Conservation (phyloP, 2,113 vertebrate species). For the Menidia beryllina region DNA sequence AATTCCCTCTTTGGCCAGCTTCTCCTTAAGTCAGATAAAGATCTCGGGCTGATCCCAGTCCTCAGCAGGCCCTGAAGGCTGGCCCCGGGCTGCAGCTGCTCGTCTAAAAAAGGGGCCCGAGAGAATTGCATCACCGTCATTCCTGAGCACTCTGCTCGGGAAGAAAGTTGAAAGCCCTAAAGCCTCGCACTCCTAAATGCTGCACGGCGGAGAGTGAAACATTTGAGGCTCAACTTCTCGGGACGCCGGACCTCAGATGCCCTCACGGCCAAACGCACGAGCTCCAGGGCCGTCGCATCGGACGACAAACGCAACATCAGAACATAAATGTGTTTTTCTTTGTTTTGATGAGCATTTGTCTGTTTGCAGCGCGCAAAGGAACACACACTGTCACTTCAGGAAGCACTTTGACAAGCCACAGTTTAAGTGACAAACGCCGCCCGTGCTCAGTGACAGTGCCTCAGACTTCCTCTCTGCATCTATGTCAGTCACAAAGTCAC, state of each 20-base stretch:
- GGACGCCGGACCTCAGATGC: neutral
- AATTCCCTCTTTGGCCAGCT: neutral
- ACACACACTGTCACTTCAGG: constrained; percentile 26
- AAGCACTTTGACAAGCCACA: constrained; percentile 54
- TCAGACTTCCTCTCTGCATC: constrained; percentile 35
- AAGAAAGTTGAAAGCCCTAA: constrained; percentile 50
- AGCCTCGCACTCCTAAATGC: constrained; percentile 17
- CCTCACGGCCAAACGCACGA: neutral
- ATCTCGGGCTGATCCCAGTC: neutral
- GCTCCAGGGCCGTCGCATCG: constrained; percentile 23
- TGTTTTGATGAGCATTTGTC: neutral
- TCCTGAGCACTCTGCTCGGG: constrained; percentile 62
- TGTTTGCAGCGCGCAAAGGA: constrained; percentile 26
- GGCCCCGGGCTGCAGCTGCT: constrained; percentile 64
- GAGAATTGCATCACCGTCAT: constrained; percentile 72
- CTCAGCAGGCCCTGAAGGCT: constrained; percentile 35
- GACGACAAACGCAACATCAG: constrained; percentile 24
- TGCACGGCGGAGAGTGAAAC: constrained; percentile 10
- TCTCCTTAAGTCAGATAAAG: neutral
- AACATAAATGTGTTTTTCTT: constrained; percentile 18
- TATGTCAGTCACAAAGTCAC: constrained; percentile 14
- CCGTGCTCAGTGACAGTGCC: constrained; percentile 18
- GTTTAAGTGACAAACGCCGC: constrained; percentile 11
- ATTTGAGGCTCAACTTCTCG: neutral
- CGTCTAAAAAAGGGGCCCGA: constrained; percentile 50